A percentile compares a stretch with the other conserved stretches of the same genome.
These are phyloP conservation scores for Lypha dubia DNA, from an alignment of 2,888 invertebrate species.

Conservation along the genomic window DNA sequence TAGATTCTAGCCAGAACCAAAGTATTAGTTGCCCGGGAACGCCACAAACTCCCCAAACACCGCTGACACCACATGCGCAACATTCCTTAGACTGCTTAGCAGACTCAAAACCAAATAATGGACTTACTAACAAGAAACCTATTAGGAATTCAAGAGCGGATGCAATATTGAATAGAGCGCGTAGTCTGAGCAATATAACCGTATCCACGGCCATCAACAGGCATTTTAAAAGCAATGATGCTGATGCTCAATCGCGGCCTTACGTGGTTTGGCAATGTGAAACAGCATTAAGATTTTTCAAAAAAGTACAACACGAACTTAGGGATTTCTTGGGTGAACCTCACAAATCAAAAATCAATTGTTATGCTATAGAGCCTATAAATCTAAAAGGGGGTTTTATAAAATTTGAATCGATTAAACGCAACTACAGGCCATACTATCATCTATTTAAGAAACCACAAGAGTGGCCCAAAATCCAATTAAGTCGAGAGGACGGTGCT, in stretches of 20 bases:
- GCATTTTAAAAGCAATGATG: slow-evolving; percentile 46
- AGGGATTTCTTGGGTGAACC: slow-evolving; percentile 76
- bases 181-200: slow-evolving; percentile 76
- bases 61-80: slow-evolving; percentile 79
- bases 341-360: slow-evolving; percentile 61
- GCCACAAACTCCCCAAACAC: slow-evolving; percentile 78
- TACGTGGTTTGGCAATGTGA: slow-evolving; percentile 85
- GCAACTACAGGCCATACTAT: slow-evolving; percentile 82
- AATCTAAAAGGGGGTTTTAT: slow-evolving; percentile 88
- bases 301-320: slow-evolving; percentile 85
- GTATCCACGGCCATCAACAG: slow-evolving; percentile 60
- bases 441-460: slow-evolving; percentile 80
- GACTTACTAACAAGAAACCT: slow-evolving; percentile 66
- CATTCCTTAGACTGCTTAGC: slow-evolving; percentile 69
- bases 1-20: slow-evolving; percentile 61
- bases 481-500: slow-evolving; percentile 81
- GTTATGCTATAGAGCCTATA: slow-evolving; percentile 83
- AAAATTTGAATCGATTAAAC: slow-evolving; percentile 86
- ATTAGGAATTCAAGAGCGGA: slow-evolving; percentile 86
- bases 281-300: slow-evolving; percentile 87
- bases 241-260: slow-evolving; percentile 77
- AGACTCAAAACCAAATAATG: slow-evolving; percentile 65
- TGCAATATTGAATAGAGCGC: slow-evolving; percentile 91
- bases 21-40: slow-evolving; percentile 75
- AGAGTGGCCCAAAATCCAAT: slow-evolving; percentile 82